Percentiles rank a stretch among this genome's conserved stretches.
These are phyloP conservation scores for Ptilonorhynchus violaceus DNA, from an alignment of 2,113 vertebrate genomes.

Conservation along the genomic window DNA sequence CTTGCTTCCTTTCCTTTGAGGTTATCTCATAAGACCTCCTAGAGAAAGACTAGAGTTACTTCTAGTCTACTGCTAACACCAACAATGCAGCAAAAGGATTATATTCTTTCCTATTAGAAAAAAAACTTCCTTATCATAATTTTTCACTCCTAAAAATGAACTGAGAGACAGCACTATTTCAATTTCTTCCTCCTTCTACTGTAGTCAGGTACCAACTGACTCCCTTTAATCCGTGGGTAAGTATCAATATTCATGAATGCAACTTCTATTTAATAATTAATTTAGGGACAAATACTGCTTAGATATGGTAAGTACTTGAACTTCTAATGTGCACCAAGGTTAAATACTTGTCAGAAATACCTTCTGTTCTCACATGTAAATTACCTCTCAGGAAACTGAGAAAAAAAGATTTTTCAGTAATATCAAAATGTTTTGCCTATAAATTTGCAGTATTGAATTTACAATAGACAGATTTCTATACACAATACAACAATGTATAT, in stretches of 20 bases:
- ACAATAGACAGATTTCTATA: not conserved
- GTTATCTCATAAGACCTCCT: not conserved
- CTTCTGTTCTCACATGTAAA: not conserved
- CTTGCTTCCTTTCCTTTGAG: not conserved
- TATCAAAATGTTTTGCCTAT: not conserved
- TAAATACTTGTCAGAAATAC: not conserved
- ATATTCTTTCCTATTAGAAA: not conserved
- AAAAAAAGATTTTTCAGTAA: not conserved
- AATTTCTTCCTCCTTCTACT: not conserved
- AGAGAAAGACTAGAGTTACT: not conserved
- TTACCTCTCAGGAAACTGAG: not conserved
- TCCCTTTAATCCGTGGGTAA: not conserved
- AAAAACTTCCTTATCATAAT: not conserved
- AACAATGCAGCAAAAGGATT: not conserved
- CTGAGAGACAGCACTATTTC: not conserved
- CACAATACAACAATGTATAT: not conserved
- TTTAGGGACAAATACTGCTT: not conserved
- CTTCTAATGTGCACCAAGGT: not conserved
- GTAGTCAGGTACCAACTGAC: not conserved
- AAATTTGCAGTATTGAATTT: not conserved
- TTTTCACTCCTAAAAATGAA: not conserved
- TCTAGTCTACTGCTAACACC: not conserved
- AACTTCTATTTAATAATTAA: not conserved
- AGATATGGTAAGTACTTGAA: not conserved
- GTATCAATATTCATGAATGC: not conserved